These are phyloP conservation scores for Phymanthus crucifer DNA, from an alignment of 92 coral and sea anemone species.

Conservation along the genomic window DNA sequence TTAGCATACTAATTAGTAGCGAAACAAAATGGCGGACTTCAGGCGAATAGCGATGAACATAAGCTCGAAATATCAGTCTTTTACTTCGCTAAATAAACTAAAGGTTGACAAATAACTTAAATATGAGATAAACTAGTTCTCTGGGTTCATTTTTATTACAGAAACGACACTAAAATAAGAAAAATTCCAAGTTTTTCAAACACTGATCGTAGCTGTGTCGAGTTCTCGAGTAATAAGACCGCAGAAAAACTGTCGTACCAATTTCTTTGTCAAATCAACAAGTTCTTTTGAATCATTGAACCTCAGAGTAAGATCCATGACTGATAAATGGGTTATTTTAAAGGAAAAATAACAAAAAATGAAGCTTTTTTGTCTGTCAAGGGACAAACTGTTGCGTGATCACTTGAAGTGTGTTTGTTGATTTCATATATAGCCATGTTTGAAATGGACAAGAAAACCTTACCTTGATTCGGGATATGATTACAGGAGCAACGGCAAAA, in stretches of 20 bases:
- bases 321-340: not conserved
- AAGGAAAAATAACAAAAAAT: not conserved
- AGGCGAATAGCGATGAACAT: not conserved
- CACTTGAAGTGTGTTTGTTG: not conserved
- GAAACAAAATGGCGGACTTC: not conserved
- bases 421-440: not conserved
- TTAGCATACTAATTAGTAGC: not conserved
- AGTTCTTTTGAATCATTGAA: not conserved
- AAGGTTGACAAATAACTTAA: not conserved
- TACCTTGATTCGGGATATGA: not conserved
- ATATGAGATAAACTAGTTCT: not conserved
- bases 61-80: not conserved
- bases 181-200: not conserved
- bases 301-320: not conserved
- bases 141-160: not conserved
- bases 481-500: not conserved
- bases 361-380: not conserved
- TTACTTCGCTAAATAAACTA: not conserved
- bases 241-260: no score
- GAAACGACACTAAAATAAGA: not conserved
- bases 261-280: not conserved
- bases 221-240: no score
- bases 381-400: not conserved
- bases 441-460: not conserved
- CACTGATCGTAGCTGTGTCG: not conserved